Evolutionary conservation across 2,888 invertebrate species (phyloP), one percentile per base, ranked within the genome.

Genomic region (Mythimna pallens): DNA sequence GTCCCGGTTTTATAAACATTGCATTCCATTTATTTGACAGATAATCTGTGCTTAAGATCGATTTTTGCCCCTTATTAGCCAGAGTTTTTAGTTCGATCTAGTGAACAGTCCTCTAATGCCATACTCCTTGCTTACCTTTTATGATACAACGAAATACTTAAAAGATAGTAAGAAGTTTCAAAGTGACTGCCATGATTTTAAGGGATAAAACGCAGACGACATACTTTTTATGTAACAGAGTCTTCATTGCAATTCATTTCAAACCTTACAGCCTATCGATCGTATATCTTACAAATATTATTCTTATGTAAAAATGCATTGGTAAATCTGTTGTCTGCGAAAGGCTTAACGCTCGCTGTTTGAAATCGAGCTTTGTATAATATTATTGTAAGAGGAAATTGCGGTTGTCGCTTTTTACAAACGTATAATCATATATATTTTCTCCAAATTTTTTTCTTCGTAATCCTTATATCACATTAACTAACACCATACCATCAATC

Each of bases 301-400:
- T 47, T 22, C 14, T 34, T 25, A 10, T 2, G 25, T 34, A 12
- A 54, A 59, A 61, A 50, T 30, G 20, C 36, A 50, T 74, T 22
- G 36, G 12, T 63, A 78, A 54, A 34, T 34, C 50, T 34, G 14
- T 58, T 50, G 43, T 43, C 50, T 78, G 25, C 12, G 9, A 52
- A 57, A 78, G 10, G 57, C 58, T 63, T 76, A 7, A 30, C 43
- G 36, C 25, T 54, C 58, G 63, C 58, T 47, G 17, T 40, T 47
- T 12, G 12, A 30, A 20, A 78, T 47, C 30, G 54, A 79, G 73
- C 47, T 72, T 78, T 54, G 9, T 43, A 58, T 20, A 47, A 47
- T 20, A 47, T 58, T 72, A 61, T 72, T 63, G 25, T 54, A 59
- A 78, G 79, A 79, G 72, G 58, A 76, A 73, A 72, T 72, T 52